Evolutionary conservation across 2,797 vertebrate species (phyloP).

Genomic region (Ispidina lecontei): DNA sequence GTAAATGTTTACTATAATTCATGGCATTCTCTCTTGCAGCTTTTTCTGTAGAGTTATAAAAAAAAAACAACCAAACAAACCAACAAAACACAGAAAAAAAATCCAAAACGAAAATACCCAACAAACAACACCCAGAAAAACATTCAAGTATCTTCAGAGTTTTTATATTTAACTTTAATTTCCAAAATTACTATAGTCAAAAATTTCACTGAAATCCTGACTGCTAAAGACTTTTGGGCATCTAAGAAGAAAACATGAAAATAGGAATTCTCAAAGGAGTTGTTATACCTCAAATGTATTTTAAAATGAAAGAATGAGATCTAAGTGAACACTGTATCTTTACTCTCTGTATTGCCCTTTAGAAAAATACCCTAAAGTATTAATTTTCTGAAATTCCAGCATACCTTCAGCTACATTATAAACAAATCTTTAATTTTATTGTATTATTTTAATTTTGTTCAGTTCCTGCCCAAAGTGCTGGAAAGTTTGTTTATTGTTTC

Average conservation of each 20-base stretch:
- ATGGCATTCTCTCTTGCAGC: not conserved
- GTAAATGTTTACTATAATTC: not conserved
- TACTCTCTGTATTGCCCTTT: not conserved
- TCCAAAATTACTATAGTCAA: not conserved
- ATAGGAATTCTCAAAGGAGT: not conserved
- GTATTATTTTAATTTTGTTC: not conserved
- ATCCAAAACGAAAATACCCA: no score
- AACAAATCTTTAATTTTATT: not conserved
- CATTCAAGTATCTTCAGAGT: not conserved
- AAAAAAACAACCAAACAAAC: not conserved
- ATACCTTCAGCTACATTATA: not conserved
- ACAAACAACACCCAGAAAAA: not conserved
- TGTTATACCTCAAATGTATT: not conserved
- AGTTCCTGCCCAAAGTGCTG: not conserved
- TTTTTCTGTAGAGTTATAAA: not conserved
- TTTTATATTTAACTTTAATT: not conserved
- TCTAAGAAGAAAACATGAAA: not conserved
- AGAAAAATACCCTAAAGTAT: not conserved
- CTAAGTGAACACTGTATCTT: not conserved
- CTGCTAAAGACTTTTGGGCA: not conserved
- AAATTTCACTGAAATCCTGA: not conserved
- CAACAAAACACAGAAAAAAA: no score
- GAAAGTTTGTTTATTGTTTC: not conserved
- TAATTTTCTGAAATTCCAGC: not conserved
- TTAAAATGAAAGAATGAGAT: not conserved